Evolutionary conservation across 2,888 invertebrate genomes (phyloP).

Genomic region (Brachyptera putata): DNA sequence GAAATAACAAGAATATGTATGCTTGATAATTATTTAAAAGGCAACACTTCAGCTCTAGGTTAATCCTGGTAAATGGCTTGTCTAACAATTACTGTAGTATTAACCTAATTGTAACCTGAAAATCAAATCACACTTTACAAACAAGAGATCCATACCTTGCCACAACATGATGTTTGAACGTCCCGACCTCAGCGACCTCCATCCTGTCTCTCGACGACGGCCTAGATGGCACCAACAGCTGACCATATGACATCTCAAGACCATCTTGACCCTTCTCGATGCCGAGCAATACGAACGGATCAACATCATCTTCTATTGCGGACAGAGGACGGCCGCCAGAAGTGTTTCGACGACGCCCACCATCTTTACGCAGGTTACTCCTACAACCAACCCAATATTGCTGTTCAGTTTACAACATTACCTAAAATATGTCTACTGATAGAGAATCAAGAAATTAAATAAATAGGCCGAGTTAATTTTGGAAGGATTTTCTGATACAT

Average conservation of each 20-base stretch:
- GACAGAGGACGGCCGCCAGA: slow-evolving; percentile 80
- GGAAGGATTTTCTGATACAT: no score
- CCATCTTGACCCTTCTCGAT: slow-evolving; percentile 77
- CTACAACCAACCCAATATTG: no score
- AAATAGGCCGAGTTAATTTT: no score
- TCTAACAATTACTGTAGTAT: no score
- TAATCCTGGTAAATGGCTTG: no score
- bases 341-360: slow-evolving; percentile 71
- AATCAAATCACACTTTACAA: no score
- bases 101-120: no score
- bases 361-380: slow-evolving; percentile 66
- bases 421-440: not conserved
- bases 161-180: slow-evolving; percentile 54
- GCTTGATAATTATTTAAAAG: no score
- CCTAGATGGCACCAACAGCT: slow-evolving; percentile 72
- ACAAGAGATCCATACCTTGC: slow-evolving; percentile 48
- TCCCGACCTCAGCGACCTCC: slow-evolving; percentile 42
- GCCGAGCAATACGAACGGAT: slow-evolving; percentile 82
- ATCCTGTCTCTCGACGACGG: slow-evolving; percentile 50
- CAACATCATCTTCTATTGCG: slow-evolving; percentile 74
- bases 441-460: not conserved
- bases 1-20: no score
- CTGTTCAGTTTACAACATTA: no score
- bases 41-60: no score
- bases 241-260: slow-evolving; percentile 87